Conservation (phyloP, 2,113 vertebrate species). For the Pangasianodon gigas region DNA sequence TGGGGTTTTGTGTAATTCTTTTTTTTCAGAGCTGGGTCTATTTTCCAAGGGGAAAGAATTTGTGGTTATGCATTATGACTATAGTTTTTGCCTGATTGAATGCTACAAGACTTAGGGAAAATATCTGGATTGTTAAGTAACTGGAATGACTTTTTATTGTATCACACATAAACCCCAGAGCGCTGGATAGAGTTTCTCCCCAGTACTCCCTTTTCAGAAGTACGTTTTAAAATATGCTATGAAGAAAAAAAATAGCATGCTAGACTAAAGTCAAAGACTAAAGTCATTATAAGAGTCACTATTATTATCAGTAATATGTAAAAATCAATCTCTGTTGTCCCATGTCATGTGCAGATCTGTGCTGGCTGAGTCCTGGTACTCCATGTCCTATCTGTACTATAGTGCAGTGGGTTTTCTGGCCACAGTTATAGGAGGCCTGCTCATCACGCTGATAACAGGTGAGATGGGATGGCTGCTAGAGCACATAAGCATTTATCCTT, state of each 20-base stretch:
- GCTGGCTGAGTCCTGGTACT: slow-evolving; percentile 81
- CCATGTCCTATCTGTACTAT: slow-evolving; percentile 83
- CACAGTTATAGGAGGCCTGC: slow-evolving; percentile 65
- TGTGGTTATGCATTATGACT: neutral
- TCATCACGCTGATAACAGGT: slow-evolving; percentile 82
- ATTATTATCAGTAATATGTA: neutral
- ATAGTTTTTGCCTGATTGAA: neutral
- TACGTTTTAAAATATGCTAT: neutral
- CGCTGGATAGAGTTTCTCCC: neutral
- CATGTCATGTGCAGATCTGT: slow-evolving; percentile 68
- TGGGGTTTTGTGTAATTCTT: neutral
- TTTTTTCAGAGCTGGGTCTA: neutral
- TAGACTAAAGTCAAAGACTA: neutral
- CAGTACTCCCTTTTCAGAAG: neutral
- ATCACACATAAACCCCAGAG: neutral
- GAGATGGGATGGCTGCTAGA: neutral
- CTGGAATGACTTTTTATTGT: neutral
- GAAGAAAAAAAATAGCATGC: neutral
- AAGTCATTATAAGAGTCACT: neutral
- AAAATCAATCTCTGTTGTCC: neutral
- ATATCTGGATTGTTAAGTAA: neutral
- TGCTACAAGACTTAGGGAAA: neutral
- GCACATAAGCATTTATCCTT: neutral
- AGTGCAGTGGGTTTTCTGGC: slow-evolving; percentile 77
- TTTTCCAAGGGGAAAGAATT: neutral